Percentiles rank a stretch among this genome's conserved stretches.
phyloP scores from a whole-genome alignment of 1,140 invertebrate genomes.

The Gerris buenoi region DNA sequence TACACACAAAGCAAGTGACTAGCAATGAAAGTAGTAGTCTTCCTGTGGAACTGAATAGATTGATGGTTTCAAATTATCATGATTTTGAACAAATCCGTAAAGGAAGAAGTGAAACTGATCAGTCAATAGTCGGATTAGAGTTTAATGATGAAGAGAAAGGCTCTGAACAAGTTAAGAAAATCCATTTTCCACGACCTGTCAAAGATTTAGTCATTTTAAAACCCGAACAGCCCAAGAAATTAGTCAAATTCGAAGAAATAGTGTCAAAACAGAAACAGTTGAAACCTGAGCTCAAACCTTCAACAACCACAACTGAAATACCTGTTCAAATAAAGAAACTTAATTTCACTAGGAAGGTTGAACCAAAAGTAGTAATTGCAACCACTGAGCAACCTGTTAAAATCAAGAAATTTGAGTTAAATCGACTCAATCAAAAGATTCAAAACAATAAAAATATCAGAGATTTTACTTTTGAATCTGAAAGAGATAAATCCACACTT shows the following conservation, averaged over 20 bases:
- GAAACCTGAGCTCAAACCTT: neutral
- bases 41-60: neutral
- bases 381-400: neutral
- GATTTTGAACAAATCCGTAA: neutral
- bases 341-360: neutral
- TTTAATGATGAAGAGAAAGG: neutral
- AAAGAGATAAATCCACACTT: too few species aligned
- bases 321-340: neutral
- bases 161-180: neutral
- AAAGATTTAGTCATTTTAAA: neutral
- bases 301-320: neutral
- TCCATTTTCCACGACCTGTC: neutral
- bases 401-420: neutral
- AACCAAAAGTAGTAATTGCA: neutral
- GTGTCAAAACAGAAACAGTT: neutral
- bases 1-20: too few species aligned
- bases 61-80: neutral
- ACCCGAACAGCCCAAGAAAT: neutral
- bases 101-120: too few species aligned
- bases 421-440: too few species aligned
- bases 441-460: too few species aligned
- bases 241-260: neutral
- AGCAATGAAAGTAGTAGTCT: neutral
- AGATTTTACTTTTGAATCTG: too few species aligned
- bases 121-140: too few species aligned